A percentile compares a stretch with the other conserved stretches of the same genome.
These are phyloP conservation scores for Julus scanicus DNA, from an alignment of 2,888 invertebrate species.

Conservation along the genomic window DNA sequence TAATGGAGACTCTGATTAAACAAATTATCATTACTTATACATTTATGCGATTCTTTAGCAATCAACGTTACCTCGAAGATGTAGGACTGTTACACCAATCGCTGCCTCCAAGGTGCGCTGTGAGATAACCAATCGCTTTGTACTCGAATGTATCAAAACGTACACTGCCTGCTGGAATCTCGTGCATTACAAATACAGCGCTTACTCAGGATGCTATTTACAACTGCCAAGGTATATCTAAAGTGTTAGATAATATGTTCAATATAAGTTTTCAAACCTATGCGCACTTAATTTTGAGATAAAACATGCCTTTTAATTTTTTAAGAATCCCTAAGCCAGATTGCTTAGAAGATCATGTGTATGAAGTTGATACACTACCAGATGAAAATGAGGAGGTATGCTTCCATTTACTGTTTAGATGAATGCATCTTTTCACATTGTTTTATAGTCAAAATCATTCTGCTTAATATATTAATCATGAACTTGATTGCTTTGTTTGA, in stretches of 20 bases:
- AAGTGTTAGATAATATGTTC: neutral
- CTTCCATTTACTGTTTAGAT: neutral
- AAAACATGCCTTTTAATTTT: slow-evolving; percentile 56
- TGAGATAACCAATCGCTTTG: slow-evolving; percentile 73
- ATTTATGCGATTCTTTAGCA: slow-evolving; percentile 62
- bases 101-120: slow-evolving; percentile 69
- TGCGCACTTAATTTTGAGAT: neutral
- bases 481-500: neutral
- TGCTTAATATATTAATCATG: neutral
- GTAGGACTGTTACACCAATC: slow-evolving; percentile 80
- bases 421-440: neutral
- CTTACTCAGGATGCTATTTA: slow-evolving; percentile 86
- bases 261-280: neutral
- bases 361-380: slow-evolving; percentile 88
- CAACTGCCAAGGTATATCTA: slow-evolving; percentile 80
- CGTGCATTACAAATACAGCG: slow-evolving; percentile 89
- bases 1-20: too few relatives aligned
- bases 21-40: neutral
- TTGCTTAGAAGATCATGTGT: slow-evolving; percentile 82
- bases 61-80: slow-evolving; percentile 74
- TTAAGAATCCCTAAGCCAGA: slow-evolving; percentile 69
- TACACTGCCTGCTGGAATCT: slow-evolving; percentile 91
- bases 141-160: slow-evolving; percentile 76
- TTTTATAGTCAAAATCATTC: neutral
- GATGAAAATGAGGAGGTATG: slow-evolving; percentile 75